Conservation (phyloP, 2,888 invertebrate species). For the Diadromus collaris region DNA sequence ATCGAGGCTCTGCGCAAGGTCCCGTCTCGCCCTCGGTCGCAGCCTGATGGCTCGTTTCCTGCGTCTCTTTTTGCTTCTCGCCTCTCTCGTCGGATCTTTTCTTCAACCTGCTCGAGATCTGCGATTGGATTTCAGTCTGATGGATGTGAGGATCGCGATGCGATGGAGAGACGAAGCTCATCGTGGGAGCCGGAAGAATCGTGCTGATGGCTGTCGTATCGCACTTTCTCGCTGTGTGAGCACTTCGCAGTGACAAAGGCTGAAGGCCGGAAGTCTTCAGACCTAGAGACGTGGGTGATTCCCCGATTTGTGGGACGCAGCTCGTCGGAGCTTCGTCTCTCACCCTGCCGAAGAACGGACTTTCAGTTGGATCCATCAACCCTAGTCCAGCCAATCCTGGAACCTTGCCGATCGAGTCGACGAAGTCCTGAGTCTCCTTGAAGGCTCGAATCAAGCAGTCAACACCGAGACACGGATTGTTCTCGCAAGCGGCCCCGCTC, state of each 20-base stretch:
- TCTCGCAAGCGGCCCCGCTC: slow-evolving; percentile 45
- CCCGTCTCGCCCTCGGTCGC: slow-evolving; percentile 41
- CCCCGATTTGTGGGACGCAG: slow-evolving; percentile 30
- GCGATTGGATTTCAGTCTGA: slow-evolving; percentile 3
- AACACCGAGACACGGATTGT: slow-evolving; percentile 63
- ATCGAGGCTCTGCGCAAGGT: slow-evolving; percentile 59
- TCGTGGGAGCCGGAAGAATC: neutral
- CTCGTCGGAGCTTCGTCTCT: slow-evolving; percentile 41
- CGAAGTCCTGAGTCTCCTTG: slow-evolving; percentile 68
- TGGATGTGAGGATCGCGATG: slow-evolving; percentile 32
- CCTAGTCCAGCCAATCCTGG: slow-evolving; percentile 69
- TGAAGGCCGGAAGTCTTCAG: neutral
- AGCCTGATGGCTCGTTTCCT: slow-evolving; percentile 11
- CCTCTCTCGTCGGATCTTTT: slow-evolving; percentile 56
- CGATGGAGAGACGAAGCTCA: neutral
- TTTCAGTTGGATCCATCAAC: slow-evolving; percentile 68
- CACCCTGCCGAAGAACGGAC: slow-evolving; percentile 68
- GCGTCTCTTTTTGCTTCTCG: slow-evolving; percentile 48
- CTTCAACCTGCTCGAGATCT: neutral
- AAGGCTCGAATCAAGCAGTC: slow-evolving; percentile 67
- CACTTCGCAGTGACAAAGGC: neutral
- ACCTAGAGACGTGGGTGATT: neutral
- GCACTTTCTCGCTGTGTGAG: neutral
- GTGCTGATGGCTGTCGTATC: slow-evolving; percentile 4
- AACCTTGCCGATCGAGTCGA: slow-evolving; percentile 69